phyloP scores from a whole-genome alignment of 2,113 vertebrate species.

The Bolborhynchus lineola region DNA sequence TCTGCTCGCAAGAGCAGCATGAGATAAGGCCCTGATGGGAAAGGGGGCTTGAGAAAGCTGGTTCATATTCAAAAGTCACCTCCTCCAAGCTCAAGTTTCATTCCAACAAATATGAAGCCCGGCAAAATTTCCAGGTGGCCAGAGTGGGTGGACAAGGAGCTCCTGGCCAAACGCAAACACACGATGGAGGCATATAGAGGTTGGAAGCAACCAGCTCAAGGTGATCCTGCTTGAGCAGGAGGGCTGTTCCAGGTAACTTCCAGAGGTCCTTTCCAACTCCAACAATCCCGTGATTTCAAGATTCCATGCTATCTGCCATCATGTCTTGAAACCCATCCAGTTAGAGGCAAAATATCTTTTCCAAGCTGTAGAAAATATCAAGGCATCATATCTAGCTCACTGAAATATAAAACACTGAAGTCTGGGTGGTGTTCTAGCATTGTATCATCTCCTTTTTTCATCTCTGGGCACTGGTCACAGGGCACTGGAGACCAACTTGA shows the following conservation, averaged over 20 bases:
- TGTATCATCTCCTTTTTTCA: background rate
- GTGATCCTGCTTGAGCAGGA: background rate
- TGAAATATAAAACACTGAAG: background rate
- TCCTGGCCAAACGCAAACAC: background rate
- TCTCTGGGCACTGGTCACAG: background rate
- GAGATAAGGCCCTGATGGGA: background rate
- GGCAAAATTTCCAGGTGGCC: background rate
- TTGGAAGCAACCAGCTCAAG: fast-evolving
- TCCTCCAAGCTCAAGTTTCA: background rate
- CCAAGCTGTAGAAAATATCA: background rate
- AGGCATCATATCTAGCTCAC: background rate
- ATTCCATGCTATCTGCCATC: background rate
- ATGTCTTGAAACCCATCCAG: background rate
- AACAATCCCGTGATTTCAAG: background rate
- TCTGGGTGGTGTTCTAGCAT: background rate
- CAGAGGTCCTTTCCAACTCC: background rate
- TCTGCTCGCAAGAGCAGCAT: fast-evolving
- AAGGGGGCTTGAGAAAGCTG: background rate
- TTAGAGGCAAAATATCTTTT: background rate
- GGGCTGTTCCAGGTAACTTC: background rate
- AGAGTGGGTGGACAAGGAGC: background rate
- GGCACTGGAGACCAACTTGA: background rate
- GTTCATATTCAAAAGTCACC: background rate
- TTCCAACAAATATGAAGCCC: background rate
- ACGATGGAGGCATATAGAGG: background rate